Evolutionary conservation across 2,888 invertebrate species (phyloP), one percentile per base, ranked within the genome.

Genomic region (Volucella inanis): DNA sequence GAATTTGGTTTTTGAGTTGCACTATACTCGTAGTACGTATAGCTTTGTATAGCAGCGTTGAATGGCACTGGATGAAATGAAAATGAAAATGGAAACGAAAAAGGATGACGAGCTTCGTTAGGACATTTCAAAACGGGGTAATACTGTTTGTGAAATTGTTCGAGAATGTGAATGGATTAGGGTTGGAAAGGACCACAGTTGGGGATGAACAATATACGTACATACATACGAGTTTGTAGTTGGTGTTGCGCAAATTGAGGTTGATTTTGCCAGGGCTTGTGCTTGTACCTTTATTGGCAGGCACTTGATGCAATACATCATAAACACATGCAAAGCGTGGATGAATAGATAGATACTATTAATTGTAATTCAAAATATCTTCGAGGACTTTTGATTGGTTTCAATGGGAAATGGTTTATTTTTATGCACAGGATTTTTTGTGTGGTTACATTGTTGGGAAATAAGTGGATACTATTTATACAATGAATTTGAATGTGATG

Each of bases 121-220:
- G 57, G 41, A 70, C 47, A 18, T 74, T 78, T 68, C 68, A 80
- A 85, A 85, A 79, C 38, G 55, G 65, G 49, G 76, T 61, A 80
- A 85, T 85, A 85, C 84, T 85, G 75, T 85, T 80, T 85, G 84
- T 85, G 84, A 85, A 85, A 85, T 85, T 80, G 84, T 85, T 85
- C 84, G 84, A 85, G 84, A 84, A 84, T 79, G 72, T 70, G 74
- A 72, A 79, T 84, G 79, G 65, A 50, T 49, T 75, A 39, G 57
- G 57, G 61, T 22, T 49, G 43, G 62, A 64, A 11, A 39, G 15
- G 64, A 18, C 38, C 57, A 62, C 68, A 54, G 62, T 54, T 62
- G 50, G 68, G 79, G 47, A 50, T 49, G n/a, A 65, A 54, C 62
- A 55, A 67, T 31, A 6, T 31, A 31, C 31, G 31, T 31, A 31